Evolutionary conservation across 2,888 invertebrate species (phyloP).

Genomic region (Bombylius major): DNA sequence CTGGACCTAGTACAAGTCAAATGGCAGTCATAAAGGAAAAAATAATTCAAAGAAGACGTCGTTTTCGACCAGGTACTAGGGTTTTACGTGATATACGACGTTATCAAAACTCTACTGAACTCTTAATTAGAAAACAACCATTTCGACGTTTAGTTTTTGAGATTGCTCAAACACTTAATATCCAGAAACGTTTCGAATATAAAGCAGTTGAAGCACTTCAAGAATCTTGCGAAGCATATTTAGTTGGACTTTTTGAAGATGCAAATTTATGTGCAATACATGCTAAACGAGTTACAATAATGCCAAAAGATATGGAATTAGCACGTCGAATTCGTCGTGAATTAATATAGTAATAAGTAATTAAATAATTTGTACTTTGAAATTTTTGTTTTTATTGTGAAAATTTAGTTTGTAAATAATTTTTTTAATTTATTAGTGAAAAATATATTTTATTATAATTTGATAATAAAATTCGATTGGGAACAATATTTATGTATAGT

Average conservation of each 20-base stretch:
- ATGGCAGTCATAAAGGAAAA: background rate
- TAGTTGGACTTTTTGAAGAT: constrained; percentile 88
- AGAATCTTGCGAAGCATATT: constrained; percentile 80
- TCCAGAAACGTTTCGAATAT: constrained; percentile 76
- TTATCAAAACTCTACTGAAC: constrained; percentile 85
- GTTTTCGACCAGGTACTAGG: constrained; percentile 86
- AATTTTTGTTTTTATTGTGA: no score
- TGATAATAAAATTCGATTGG: no score
- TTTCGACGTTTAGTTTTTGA: constrained; percentile 87
- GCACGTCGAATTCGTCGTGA: constrained; percentile 88
- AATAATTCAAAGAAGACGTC: constrained; percentile 55
- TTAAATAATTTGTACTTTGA: no score
- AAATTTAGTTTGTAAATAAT: no score
- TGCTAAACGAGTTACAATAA: constrained; percentile 87
- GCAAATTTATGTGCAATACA: constrained; percentile 92
- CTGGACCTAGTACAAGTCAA: no score
- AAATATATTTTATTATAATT: no score
- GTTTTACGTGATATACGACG: constrained; percentile 87
- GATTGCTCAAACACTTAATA: constrained; percentile 76
- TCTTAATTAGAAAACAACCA: constrained; percentile 80
- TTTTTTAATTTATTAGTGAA: no score
- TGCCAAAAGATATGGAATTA: constrained; percentile 90
- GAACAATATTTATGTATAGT: no score
- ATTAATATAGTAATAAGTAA: no score
- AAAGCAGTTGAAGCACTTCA: constrained; percentile 73